Base-by-base conservation (phyloP, 2,888 invertebrate species). In the Disparrhopalites patrizii region DNA sequence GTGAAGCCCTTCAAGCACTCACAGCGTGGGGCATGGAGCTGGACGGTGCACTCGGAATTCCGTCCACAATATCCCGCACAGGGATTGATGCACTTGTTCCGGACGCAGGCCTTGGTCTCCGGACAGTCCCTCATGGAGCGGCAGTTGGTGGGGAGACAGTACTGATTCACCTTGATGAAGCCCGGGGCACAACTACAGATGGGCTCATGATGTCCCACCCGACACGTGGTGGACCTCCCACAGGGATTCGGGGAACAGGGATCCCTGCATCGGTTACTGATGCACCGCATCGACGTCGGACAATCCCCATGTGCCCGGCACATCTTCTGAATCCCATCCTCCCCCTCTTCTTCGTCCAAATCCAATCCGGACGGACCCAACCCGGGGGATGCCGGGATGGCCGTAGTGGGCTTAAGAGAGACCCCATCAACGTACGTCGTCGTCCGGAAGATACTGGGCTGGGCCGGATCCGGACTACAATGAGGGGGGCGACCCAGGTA, bases 281-380 rank as follows among this genome's bases (percentile, higher is more conserved):
- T 23, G 31, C 63, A 63, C 3, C 23, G 40, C 2, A 55, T 20
- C 28, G n/a, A 88, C 0, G 87, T 87, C 71, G 89, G 87, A 78
- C 93, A 93, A 77, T 93, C 93, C 75, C 90, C 91, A 76, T 93
- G 90, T 20, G 85, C 85, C 70, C 90, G 87, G 77, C 93, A 93
- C 10, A 28, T 28, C 10, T 60, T 23, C 25, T 18, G 18, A 3
- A 25, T 47, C 8, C 10, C 27, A 15, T 27, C 25, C 7, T 47
- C 28, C 25, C n/a, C 4, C 4, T 8, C 51, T 20, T 51, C 51
- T 5, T 51, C 51, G 25, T 51, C 51, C 5, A 13, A 10, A 15
- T 51, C 27, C 25, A 51, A 20, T 7, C 25, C 51, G 3, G 51
- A 3, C 10, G 51, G 51, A 10, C 36, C 36, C 13, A 36, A 8